Conservation (phyloP, 2,888 invertebrate genomes). For the Amphipyra berbera region DNA sequence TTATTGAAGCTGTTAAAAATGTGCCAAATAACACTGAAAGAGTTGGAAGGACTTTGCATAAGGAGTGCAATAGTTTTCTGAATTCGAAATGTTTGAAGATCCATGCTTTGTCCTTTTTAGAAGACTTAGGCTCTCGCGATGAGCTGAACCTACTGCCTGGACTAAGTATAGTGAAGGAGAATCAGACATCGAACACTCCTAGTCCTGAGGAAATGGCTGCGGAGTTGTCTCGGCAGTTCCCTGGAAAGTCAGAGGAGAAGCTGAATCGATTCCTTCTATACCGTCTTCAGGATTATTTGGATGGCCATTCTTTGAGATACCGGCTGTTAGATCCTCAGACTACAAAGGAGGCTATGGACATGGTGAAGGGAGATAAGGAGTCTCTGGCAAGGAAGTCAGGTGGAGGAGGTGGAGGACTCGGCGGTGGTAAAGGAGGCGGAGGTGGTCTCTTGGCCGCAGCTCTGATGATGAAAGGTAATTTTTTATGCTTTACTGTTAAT, state of each 20-base stretch:
- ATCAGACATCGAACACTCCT: conserved; percentile 76
- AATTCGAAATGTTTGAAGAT: conserved; percentile 94
- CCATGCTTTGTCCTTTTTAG: conserved; percentile 94
- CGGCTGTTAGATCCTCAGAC: conserved; percentile 92
- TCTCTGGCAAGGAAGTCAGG: conserved; percentile 82
- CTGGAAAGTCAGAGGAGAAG: conserved; percentile 93
- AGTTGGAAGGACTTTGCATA: conserved; percentile 78
- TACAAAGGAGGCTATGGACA: conserved; percentile 89
- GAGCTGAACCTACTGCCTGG: conserved; percentile 93
- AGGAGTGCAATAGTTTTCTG: conserved; percentile 80
- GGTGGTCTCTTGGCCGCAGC: conserved; percentile 90
- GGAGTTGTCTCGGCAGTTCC: conserved; percentile 93
- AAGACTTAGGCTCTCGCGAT: conserved; percentile 92
- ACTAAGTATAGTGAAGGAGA: conserved; percentile 93
- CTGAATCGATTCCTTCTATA: conserved; percentile 93
- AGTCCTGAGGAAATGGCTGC: conserved; percentile 91
- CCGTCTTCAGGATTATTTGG: conserved; percentile 92
- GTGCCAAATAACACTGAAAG: conserved; percentile 68
- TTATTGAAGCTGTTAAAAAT: conserved; percentile 64
- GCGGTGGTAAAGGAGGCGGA: conserved; percentile 79
- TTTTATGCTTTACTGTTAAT: background rate
- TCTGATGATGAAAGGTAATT: conserved; percentile 91
- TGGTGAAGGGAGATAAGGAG: conserved; percentile 82
- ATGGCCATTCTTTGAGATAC: conserved; percentile 93
- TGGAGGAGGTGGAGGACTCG: conserved; percentile 82